Percentiles rank a stretch among this genome's conserved stretches.
These are phyloP conservation scores for Charaxes varanes DNA, from an alignment of 1,140 invertebrate species.

Conservation along the genomic window DNA sequence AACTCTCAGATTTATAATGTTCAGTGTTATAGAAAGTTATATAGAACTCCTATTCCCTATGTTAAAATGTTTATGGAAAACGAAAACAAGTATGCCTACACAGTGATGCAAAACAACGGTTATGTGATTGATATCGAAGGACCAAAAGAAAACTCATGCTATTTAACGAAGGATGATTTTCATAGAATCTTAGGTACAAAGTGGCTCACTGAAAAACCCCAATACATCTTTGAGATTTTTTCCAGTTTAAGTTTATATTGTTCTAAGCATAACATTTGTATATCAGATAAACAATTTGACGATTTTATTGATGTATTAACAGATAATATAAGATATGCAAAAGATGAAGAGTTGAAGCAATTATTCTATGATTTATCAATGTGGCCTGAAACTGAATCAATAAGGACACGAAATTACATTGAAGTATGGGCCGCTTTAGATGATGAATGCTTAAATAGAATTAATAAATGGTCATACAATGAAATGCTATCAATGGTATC, in stretches of 20 bases:
- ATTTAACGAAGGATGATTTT: constrained; percentile 16
- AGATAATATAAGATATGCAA: constrained; percentile 63
- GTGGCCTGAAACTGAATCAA: constrained; percentile 57
- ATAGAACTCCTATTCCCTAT: constrained; percentile 1
- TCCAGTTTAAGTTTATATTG: constrained; percentile 52
- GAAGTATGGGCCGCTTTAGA: constrained; percentile 75
- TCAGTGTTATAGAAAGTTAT: constrained; percentile 1
- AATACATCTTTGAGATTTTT: constrained; percentile 54
- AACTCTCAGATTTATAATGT: neutral
- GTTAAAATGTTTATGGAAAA: constrained; percentile 50
- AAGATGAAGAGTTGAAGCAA: constrained; percentile 57
- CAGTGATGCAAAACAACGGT: constrained; percentile 49
- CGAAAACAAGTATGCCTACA: constrained; percentile 60
- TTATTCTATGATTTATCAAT: constrained; percentile 56
- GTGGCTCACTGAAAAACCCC: constrained; percentile 35
- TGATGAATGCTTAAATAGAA: constrained; percentile 67
- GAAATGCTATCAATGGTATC: constrained; percentile 67
- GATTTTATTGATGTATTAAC: constrained; percentile 65
- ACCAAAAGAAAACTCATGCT: constrained; percentile 3
- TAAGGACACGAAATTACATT: constrained; percentile 68
- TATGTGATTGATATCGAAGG: constrained; percentile 33
- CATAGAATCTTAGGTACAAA: constrained; percentile 15
- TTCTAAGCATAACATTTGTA: constrained; percentile 42
- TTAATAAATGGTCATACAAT: constrained; percentile 54
- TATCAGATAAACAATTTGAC: constrained; percentile 61